Evolutionary conservation across 2,888 invertebrate species (phyloP).

Genomic region (Morpho helenor): DNA sequence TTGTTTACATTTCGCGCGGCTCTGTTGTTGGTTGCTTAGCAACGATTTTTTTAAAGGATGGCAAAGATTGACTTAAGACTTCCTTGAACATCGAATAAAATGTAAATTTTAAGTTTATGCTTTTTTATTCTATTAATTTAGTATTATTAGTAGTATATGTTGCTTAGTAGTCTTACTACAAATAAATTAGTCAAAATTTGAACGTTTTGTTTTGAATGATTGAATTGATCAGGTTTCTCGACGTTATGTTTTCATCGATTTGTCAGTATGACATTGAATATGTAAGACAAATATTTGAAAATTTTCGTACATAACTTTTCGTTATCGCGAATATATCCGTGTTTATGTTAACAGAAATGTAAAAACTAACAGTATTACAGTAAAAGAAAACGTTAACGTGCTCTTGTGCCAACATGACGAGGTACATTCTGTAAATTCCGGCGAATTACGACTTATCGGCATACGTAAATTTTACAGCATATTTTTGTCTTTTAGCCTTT

Average conservation of each 20-base stretch:
- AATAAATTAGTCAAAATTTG: too few relatives aligned
- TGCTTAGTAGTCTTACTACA: too few relatives aligned
- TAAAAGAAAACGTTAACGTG: too few relatives aligned
- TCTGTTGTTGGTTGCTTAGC: constrained; percentile 50
- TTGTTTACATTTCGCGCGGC: constrained; percentile 68
- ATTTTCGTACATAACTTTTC: too few relatives aligned
- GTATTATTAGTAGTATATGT: too few relatives aligned
- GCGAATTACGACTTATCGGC: too few relatives aligned
- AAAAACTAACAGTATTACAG: too few relatives aligned
- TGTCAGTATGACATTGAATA: background rate
- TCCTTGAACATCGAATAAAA: background rate
- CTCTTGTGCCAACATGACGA: background rate
- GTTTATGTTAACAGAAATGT: too few relatives aligned
- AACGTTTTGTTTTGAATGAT: background rate
- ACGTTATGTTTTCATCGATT: constrained; percentile 3
- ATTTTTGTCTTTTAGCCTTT: constrained; percentile 45
- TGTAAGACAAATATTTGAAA: background rate
- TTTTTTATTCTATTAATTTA: background rate
- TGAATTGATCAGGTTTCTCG: background rate
- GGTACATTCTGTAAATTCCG: background rate
- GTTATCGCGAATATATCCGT: too few relatives aligned
- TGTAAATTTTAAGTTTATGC: background rate
- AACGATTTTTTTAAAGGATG: constrained; percentile 30
- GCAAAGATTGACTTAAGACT: background rate
- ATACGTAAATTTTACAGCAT: background rate